Evolutionary conservation across 2,797 vertebrate genomes (phyloP), one percentile per base, ranked within the genome.

Genomic region (Masticophis lateralis): DNA sequence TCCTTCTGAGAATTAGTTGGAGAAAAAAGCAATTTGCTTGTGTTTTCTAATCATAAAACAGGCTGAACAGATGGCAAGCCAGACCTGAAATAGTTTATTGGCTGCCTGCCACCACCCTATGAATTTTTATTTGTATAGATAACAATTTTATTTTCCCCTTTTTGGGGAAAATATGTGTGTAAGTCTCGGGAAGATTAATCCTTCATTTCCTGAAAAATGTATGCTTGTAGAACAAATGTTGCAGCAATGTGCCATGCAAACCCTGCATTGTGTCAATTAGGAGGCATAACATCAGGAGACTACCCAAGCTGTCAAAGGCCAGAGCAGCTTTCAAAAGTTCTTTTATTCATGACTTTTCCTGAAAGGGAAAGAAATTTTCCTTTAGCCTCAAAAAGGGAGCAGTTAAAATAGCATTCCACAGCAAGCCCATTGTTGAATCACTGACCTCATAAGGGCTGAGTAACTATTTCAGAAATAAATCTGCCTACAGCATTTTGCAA

Each of bases 61-160:
- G 97, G 96, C 96, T 96, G 97, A 97, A 94, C 97, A 98, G 98
- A 98, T 98, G 98, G 97, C 95, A 95, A 94, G 97, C 95, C 97
- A 98, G 97, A 97, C 97, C 97, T 97, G 96, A 95, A 97, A 96
- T 97, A 96, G 96, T 97, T 97, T 93, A 55, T 94, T 98, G 98
- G 98, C 98, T 95, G 95, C 25, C 95, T 97, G 98, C 98, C 98
- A 98, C 0, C 0, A 89, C 96, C 97, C 96, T 97, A 91, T 97
- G 97, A 97, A 97, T 98, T 98, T 96, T 98, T 95, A 97, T 97
- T 97, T 98, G 96, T 96, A 95, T 92, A 95, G 97, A 97, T 97
- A 97, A 96, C 97, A 96, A 96, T 98, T 98, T 97, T 97, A 96
- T 97, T 97, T 97, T 97, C 96, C 94, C 94, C 94, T 96, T 96